phyloP scores from a whole-genome alignment of 2,888 invertebrate genomes.

The Liodrosophila aerea region DNA sequence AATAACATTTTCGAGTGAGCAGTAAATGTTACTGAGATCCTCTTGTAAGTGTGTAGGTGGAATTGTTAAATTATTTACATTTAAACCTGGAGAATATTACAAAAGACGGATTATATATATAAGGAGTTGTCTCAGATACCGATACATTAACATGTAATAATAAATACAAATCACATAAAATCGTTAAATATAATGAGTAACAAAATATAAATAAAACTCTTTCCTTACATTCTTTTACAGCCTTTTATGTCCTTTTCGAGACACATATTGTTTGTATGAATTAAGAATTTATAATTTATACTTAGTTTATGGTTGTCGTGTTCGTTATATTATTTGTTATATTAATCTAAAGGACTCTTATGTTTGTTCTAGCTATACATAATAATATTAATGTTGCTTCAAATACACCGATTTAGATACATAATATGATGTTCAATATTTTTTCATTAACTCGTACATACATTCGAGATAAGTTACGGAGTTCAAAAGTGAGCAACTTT shows the following conservation, averaged over 20 bases:
- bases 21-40: conserved; percentile 63
- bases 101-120: conserved; percentile 12
- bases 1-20: conserved; percentile 70
- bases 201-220: conserved; percentile 11
- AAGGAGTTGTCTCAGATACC: conserved; percentile 4
- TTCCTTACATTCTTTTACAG: conserved; percentile 28
- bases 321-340: conserved; percentile 1
- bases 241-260: conserved; percentile 21
- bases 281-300: conserved; percentile 7
- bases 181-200: conserved; percentile 9
- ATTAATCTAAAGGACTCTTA: background rate
- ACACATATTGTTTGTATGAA: conserved; percentile 10
- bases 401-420: too few species aligned
- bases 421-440: conserved; percentile 6
- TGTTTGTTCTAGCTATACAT: background rate
- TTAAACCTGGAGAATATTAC: conserved; percentile 15
- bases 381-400: background rate
- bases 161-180: conserved; percentile 3
- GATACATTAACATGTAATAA: conserved; percentile 2
- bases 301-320: conserved; percentile 9
- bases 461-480: too few species aligned
- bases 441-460: background rate
- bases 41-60: conserved; percentile 12
- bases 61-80: conserved; percentile 7
- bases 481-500: too few species aligned